These are phyloP conservation scores for Bovichtus variegatus DNA, from an alignment of 2,797 vertebrate species.

Conservation along the genomic window DNA sequence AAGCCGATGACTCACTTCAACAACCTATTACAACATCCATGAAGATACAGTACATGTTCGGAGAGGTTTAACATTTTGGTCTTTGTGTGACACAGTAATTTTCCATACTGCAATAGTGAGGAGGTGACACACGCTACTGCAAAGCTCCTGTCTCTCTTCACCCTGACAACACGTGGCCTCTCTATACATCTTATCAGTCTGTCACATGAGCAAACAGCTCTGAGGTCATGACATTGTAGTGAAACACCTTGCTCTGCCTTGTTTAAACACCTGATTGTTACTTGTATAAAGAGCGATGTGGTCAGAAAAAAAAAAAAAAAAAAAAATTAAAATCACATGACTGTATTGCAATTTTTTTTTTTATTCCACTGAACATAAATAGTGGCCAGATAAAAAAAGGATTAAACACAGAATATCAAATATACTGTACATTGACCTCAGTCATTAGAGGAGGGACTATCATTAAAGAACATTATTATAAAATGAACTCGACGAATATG, in stretches of 20 bases:
- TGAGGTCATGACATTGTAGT: conserved; percentile 2
- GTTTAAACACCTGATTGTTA: not conserved
- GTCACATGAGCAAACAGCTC: conserved; percentile 47
- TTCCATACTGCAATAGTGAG: not conserved
- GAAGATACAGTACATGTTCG: not conserved
- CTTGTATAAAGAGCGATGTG: not conserved
- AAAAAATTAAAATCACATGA: not conserved
- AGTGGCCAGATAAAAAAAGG: not conserved
- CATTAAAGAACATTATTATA: no score
- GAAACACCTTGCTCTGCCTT: not conserved
- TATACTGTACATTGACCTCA: not conserved
- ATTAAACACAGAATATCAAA: not conserved
- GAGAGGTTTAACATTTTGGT: not conserved
- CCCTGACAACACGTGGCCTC: not conserved
- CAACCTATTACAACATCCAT: not conserved
- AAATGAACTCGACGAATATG: no score
- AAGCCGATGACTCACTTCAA: conserved; percentile 3
- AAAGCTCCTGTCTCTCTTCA: no score
- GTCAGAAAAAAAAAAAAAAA: not conserved
- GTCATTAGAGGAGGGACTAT: not conserved
- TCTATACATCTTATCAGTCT: conserved; percentile 11
- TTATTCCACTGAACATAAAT: not conserved
- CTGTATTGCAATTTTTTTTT: not conserved
- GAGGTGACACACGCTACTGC: not conserved
- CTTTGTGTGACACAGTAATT: not conserved